phyloP scores from a whole-genome alignment of 2,797 vertebrate genomes.

The Lagocephalus sceleratus region DNA sequence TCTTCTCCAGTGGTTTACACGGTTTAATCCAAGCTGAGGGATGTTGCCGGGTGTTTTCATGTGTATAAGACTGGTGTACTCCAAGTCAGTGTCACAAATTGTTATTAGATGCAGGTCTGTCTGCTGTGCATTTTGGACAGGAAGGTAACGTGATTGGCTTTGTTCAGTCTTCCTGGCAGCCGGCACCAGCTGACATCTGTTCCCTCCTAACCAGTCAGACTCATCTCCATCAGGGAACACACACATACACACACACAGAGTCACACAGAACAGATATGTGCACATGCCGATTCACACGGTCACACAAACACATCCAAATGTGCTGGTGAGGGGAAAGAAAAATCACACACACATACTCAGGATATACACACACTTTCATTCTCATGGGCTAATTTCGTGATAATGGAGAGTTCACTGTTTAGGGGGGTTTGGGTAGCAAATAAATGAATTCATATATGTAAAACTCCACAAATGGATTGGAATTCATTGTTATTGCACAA shows the following conservation, averaged over 20 bases:
- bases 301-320: conserved; percentile 33
- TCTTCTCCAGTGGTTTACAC: conserved; percentile 62
- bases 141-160: conserved; percentile 90
- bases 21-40: conserved; percentile 65
- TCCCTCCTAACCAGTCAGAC: conserved; percentile 93
- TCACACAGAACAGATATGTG: conserved; percentile 45
- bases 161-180: conserved; percentile 90
- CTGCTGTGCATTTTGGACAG: conserved; percentile 85
- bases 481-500: conserved; percentile 1
- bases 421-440: conserved; percentile 28
- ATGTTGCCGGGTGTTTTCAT: conserved; percentile 25
- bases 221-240: conserved; percentile 90
- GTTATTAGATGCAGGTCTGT: conserved; percentile 77
- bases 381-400: conserved; percentile 42
- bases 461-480: conserved; percentile 3
- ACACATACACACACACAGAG: conserved; percentile 35
- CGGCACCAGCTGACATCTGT: conserved; percentile 92
- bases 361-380: conserved; percentile 27
- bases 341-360: conserved; percentile 20
- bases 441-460: conserved; percentile 25
- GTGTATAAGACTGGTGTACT: conserved; percentile 62
- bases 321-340: conserved; percentile 14
- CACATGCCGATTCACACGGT: conserved; percentile 49
- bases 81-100: conserved; percentile 77
- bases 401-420: conserved; percentile 48